Evolutionary conservation across 92 coral and sea anemone genomes (phyloP), one percentile per base, ranked within the genome.

Genomic region (Anthopleura xanthogrammica): DNA sequence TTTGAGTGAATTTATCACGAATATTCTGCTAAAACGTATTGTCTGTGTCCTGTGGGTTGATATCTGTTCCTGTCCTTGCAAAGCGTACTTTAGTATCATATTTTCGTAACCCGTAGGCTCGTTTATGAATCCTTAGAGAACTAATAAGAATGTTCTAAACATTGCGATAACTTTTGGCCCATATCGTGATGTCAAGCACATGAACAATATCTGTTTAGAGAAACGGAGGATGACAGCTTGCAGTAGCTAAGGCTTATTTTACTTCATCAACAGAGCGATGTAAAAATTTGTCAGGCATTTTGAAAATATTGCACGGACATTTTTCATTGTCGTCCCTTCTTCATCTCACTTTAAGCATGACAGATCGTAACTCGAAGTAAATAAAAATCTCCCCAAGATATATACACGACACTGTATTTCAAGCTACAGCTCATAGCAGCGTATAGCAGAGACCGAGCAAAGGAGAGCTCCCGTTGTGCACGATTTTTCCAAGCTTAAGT

Each of bases 141-240:
- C 70, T 24, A 8, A 29, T 68, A 29, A 29, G 42, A 68, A 36
- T n/a, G 29, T 29, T 36, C 46, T 68, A 68, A 68, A 68, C 74
- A 68, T 11, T 68, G 74, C 40, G 74, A 68, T 68, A 68, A 68
- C 74, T 29, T 68, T 68, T 68, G 74, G 74, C 74, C 74, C 74
- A 14, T 29, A 68, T 68, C 74, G 74, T 68, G 74, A 36, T 68
- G 74, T 68, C 74, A 68, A 68, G 74, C 74, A 68, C 72, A 68
- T 29, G 42, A 68, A 68, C 11, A 29, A 14, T 68, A 29, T 68
- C 16, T 68, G 74, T 68, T 65, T 65, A 36, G 6, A 68, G 42
- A 68, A 68, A 68, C 74, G 41, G 74, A 14, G 64, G 22, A 58
- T 58, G 17, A 58, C 64, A 14, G 64, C 64, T 58, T 58, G 17